Evolutionary conservation across 2,113 vertebrate species (phyloP).

Genomic region (Gasterosteus aculeatus): DNA sequence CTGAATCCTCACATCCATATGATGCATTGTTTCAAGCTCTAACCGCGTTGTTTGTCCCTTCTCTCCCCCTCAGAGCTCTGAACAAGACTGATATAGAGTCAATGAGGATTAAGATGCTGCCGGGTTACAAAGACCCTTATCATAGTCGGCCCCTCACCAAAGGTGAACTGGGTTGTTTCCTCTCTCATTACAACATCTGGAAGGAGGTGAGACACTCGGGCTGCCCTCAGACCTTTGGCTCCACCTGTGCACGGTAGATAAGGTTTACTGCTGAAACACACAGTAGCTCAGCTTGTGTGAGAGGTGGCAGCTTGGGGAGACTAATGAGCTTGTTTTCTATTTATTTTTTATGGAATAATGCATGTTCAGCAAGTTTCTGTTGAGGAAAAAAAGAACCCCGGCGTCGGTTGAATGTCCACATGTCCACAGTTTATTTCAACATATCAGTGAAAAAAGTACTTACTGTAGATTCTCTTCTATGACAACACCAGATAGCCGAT

Average conservation of each 20-base stretch:
- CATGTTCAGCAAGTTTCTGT: not conserved
- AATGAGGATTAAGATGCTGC: slow-evolving; percentile 90
- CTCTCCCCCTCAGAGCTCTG: slow-evolving; percentile 82
- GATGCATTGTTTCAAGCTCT: slow-evolving; percentile 19
- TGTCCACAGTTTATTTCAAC: not conserved
- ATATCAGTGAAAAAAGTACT: not conserved
- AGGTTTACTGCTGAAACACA: slow-evolving; percentile 19
- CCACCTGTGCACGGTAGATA: slow-evolving; percentile 32
- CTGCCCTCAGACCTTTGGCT: slow-evolving; percentile 9
- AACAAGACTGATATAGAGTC: slow-evolving; percentile 85
- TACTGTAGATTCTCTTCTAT: not conserved
- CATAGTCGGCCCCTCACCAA: slow-evolving; percentile 90
- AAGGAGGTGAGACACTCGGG: slow-evolving; percentile 85
- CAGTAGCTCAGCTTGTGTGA: slow-evolving; percentile 2
- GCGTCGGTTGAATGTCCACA: not conserved
- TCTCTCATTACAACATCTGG: slow-evolving; percentile 93
- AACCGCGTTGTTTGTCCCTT: slow-evolving; percentile 9
- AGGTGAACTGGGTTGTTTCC: slow-evolving; percentile 93
- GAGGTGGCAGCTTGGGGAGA: not conserved
- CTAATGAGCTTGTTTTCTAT: slow-evolving; percentile 12
- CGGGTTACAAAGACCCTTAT: slow-evolving; percentile 92
- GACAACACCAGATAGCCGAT: slow-evolving; percentile 81
- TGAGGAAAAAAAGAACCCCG: not conserved
- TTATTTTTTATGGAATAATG: slow-evolving; percentile 5
- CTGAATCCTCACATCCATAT: not conserved